phyloP scores from a whole-genome alignment of 2,888 invertebrate species.

The Fragum sueziense region DNA sequence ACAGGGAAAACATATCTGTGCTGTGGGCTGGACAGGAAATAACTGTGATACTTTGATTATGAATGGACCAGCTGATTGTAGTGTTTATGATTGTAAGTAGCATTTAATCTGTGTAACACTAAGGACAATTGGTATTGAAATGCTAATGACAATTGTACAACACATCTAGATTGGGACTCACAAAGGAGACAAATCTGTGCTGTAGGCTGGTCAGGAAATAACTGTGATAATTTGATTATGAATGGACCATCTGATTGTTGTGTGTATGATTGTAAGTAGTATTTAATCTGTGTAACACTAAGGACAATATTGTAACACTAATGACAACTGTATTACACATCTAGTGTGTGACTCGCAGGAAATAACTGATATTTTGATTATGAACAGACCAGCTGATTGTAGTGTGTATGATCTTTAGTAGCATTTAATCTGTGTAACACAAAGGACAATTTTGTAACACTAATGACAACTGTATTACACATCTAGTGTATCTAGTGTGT shows the following conservation, averaged over 20 bases:
- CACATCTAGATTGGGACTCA: conserved; percentile 40
- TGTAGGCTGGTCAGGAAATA: conserved; percentile 46
- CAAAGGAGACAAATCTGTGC: conserved; percentile 44
- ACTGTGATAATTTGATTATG: conserved; percentile 30
- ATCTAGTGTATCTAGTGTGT: conserved; percentile 48
- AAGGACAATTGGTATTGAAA: too few species aligned
- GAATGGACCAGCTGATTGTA: conserved; percentile 45
- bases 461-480: conserved; percentile 25
- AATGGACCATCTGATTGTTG: conserved; percentile 47
- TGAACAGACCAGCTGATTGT: conserved; percentile 43
- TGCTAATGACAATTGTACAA: conserved; percentile 30
- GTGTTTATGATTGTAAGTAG: conserved; percentile 39
- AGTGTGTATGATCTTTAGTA: conserved; percentile 38
- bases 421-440: not conserved
- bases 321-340: conserved; percentile 32
- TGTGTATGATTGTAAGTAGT: conserved; percentile 37
- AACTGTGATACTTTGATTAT: conserved; percentile 33
- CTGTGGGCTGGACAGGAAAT: conserved; percentile 48
- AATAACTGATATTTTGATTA: conserved; percentile 19
- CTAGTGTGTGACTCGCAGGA: conserved; percentile 40
- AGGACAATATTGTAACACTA: too few species aligned
- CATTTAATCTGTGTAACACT: not conserved
- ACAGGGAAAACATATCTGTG: conserved; percentile 44
- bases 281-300: not conserved
- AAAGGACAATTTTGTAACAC: too few species aligned